Base-by-base conservation (phyloP, 2,797 vertebrate species). In the Malacoctenus gilli region DNA sequence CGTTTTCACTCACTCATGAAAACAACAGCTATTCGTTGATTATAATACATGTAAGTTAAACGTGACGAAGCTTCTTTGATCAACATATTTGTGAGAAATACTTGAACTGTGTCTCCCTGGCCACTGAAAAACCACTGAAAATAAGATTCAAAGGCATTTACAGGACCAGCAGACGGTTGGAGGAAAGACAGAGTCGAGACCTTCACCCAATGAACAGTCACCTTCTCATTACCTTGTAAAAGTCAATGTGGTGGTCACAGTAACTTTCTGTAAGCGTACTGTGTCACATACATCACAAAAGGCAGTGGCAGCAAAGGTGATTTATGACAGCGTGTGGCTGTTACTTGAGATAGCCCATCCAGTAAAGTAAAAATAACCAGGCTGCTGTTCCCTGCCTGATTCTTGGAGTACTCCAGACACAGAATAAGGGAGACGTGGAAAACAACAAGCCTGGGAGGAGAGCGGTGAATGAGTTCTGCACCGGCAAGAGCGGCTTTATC, bases 301-400 rank as follows among this genome's bases (percentile, higher is more conserved):
- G 59, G 44, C 50, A 38, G 34, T 0, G 16, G 51, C 58, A 54
- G 59, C 8, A 15, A 28, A 41, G 34, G 15, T 51, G 72, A 78
- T 78, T 70, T 71, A 76, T 62, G 59, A 35, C 43, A 18, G 18
- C 0, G 37, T 49, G 59, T 38, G 51, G 44, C 54, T 54, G 73
- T 59, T 63, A 78, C 54, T 68, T 80, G 64, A 72, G 58, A 73
- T 70, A 56, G 77, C 52, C 53, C 37, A 18, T 48, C 55, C 47
- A 51, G 21, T 15, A 61, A 41, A 15, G 54, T 72, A 62, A 78
- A 79, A 81, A 81, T 81, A 81, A 77, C 77, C 32, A n/a, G 9
- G 32, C 38, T 51, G 41, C 60, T 57, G 48, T 43, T 47, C 40
- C 32, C 59, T 51, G 2, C 35, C 20, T 44, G 36, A n/a, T 73